Base-by-base conservation (phyloP, 2,113 vertebrate species). In the Nycticryphes semicollaris region DNA sequence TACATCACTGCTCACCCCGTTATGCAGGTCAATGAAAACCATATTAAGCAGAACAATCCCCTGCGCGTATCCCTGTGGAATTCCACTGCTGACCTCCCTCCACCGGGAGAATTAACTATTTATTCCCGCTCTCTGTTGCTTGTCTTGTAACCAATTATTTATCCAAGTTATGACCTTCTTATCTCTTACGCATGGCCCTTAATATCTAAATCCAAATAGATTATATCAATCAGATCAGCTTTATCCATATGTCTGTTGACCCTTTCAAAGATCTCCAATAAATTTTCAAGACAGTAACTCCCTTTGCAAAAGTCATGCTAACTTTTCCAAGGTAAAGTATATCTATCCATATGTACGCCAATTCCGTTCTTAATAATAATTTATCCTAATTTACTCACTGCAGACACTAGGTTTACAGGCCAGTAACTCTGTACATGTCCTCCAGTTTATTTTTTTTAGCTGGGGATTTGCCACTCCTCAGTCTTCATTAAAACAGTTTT, bases 121-220 rank as follows among this genome's bases (percentile, higher is more conserved):
- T 90, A 75, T 14, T 93, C 53, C 54, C 43, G 31, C 22, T 66
- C 10, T 56, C 33, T 76, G 12, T 68, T 85, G 43, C 23, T 30
- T 88, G 18, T 76, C 94, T 88, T 69, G 45, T 83, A 90, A 83
- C 12, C 54, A 83, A 75, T 75, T 74, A 84, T 87, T 93, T 92
- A 64, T 47, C 56, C 59, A 81, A 63, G 15, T 84, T 87, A 89
- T 64, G 43, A 84, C 37, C n/a, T 90, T 86, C 64, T 63, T 70
- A 28, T 27, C 18, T 94, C n/a, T 81, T 74, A 68, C 59, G 60
- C 10, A 15, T 56, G 51, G 14, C 39, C 89, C 35, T 60, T 89
- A 84, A 75, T 75, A 90, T 54, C 43, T 87, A 92, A 92, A 92
- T 60, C 43, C 25, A 91, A 78, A 89, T 43, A 92, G 76, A 90